phyloP scores from a whole-genome alignment of 2,797 vertebrate genomes.

The Aldrovandia affinis region DNA sequence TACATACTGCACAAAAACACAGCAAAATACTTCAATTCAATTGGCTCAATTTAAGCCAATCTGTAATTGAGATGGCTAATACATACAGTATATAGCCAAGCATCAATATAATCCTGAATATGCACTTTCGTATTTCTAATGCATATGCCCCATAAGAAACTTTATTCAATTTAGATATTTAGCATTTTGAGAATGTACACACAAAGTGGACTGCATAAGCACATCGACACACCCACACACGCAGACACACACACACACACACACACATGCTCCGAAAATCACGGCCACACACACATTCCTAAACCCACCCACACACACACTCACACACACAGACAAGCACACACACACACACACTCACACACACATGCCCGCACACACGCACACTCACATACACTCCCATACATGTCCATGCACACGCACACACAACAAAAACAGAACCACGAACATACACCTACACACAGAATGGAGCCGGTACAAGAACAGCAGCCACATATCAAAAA shows the following conservation, averaged over 20 bases:
- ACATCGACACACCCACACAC: not conserved
- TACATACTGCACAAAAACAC: not conserved
- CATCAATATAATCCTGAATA: not conserved
- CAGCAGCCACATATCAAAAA: not conserved
- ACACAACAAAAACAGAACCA: too few relatives aligned
- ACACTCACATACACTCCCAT: not conserved
- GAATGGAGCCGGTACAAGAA: not conserved
- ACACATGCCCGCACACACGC: not conserved
- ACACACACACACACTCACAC: not conserved
- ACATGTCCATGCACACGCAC: not conserved
- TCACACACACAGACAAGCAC: conserved; percentile 4
- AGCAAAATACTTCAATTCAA: too few relatives aligned
- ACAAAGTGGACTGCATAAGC: not conserved
- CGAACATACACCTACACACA: not conserved
- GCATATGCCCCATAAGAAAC: not conserved
- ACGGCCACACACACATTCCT: not conserved
- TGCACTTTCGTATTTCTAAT: not conserved
- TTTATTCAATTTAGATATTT: not conserved
- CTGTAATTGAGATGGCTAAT: too few relatives aligned
- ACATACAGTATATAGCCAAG: too few relatives aligned
- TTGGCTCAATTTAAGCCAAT: too few relatives aligned
- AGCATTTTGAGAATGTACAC: not conserved
- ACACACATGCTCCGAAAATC: not conserved
- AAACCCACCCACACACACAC: not conserved
- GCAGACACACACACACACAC: conserved; percentile 18